Percentiles rank a stretch among this genome's conserved stretches.
Conservation (phyloP, 2,888 invertebrate species). For the Venusia cambrica region DNA sequence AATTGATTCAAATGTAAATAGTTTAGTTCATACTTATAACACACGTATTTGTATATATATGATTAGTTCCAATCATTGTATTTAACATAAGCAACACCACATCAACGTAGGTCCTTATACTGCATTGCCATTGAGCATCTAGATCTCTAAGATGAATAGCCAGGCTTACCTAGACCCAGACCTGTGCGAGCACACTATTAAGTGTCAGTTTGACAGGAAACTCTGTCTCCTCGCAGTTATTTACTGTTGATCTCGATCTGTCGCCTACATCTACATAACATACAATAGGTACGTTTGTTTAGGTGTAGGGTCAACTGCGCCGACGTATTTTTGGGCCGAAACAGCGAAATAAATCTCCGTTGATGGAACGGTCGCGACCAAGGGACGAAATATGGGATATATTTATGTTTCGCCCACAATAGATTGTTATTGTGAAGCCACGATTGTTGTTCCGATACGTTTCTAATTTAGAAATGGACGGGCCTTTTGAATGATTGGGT, state of each 20-base stretch:
- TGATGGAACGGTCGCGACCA: slow-evolving; percentile 32
- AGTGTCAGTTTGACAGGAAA: slow-evolving; percentile 69
- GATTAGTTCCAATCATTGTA: too few relatives aligned
- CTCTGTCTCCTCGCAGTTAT: slow-evolving; percentile 66
- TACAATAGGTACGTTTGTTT: slow-evolving; percentile 37
- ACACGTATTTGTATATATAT: too few relatives aligned
- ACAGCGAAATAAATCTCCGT: slow-evolving; percentile 32
- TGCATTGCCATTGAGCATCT: slow-evolving; percentile 1
- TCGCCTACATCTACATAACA: slow-evolving; percentile 35
- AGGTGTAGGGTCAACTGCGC: slow-evolving; percentile 35
- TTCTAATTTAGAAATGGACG: slow-evolving; percentile 35
- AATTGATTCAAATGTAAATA: too few relatives aligned
- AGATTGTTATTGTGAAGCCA: slow-evolving; percentile 33
- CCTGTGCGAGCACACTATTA: slow-evolving; percentile 46
- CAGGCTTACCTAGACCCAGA: slow-evolving; percentile 25
- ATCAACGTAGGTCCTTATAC: too few relatives aligned
- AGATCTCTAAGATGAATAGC: slow-evolving; percentile 4
- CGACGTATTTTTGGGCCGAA: slow-evolving; percentile 33
- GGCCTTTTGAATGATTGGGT: slow-evolving; percentile 29
- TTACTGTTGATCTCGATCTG: slow-evolving; percentile 72
- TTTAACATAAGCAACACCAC: too few relatives aligned
- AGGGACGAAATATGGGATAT: slow-evolving; percentile 34
- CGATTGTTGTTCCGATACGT: slow-evolving; percentile 34
- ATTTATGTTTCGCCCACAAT: slow-evolving; percentile 33
- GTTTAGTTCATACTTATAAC: too few relatives aligned